phyloP scores from a whole-genome alignment of 1,140 invertebrate genomes.

The Megalonaias nervosa region DNA sequence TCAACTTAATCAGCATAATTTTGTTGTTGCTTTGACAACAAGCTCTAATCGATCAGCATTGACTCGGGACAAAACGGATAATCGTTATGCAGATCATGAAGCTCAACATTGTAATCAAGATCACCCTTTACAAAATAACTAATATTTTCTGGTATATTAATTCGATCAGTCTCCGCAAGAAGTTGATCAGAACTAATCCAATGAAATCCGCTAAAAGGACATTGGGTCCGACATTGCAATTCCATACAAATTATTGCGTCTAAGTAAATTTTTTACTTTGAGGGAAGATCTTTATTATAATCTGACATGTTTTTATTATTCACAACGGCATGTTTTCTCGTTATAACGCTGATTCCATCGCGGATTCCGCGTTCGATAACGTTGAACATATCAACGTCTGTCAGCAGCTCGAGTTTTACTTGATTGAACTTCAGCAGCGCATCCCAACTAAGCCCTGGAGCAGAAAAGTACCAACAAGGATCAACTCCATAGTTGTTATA shows the following conservation, averaged over 20 bases:
- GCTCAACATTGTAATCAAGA: neutral
- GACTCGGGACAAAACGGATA: too few species aligned
- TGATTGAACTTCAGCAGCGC: too few species aligned
- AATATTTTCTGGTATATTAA: neutral
- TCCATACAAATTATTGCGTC: neutral
- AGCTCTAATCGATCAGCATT: slow-evolving; percentile 9
- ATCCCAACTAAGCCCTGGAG: neutral
- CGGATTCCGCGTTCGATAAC: too few species aligned
- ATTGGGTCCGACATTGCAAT: neutral
- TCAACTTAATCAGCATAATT: neutral
- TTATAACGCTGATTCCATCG: neutral
- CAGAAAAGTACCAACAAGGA: neutral
- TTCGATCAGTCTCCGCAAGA: neutral
- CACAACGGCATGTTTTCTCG: neutral
- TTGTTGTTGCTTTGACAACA: neutral
- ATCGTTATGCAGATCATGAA: too few species aligned
- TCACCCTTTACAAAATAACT: too few species aligned
- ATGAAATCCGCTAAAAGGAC: neutral
- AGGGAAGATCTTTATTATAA: too few species aligned
- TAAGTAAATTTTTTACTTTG: neutral
- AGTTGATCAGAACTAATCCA: neutral
- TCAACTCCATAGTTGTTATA: neutral
- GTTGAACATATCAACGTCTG: too few species aligned
- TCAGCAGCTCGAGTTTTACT: too few species aligned
- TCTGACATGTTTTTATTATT: too few species aligned